A percentile compares a stretch with the other conserved stretches of the same genome.
Conservation (phyloP, 2,113 vertebrate species). For the Rhinoderma darwinii region DNA sequence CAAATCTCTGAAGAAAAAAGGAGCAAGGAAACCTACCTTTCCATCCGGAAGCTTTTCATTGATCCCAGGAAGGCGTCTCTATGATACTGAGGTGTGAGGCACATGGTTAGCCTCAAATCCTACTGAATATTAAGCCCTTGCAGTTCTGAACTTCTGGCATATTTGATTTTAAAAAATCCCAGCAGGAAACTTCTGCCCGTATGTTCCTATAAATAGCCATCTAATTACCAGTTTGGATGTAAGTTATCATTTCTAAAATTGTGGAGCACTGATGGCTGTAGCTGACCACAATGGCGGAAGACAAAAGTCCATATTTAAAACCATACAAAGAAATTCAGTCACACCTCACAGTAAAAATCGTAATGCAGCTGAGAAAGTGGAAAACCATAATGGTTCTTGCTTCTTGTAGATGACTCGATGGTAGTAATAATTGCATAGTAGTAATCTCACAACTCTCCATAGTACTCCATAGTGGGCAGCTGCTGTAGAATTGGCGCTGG, state of each 20-base stretch:
- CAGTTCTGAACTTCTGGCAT: background rate
- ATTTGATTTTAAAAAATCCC: background rate
- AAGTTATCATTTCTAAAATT: background rate
- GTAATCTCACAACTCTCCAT: background rate
- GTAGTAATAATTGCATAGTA: background rate
- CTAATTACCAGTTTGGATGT: background rate
- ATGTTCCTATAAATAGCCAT: background rate
- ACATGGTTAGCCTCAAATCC: background rate
- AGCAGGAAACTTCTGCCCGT: background rate
- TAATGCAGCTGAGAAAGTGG: background rate
- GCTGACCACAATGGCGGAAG: background rate
- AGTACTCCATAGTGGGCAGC: too few relatives aligned
- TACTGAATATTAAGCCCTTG: background rate
- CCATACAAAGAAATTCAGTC: background rate
- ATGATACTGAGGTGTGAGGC: background rate
- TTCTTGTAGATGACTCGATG: background rate
- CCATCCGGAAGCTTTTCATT: too few relatives aligned
- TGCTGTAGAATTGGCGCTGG: too few relatives aligned
- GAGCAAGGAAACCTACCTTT: too few relatives aligned
- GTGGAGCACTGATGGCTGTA: background rate
- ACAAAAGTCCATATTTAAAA: background rate
- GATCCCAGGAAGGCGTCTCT: background rate
- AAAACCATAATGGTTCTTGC: background rate
- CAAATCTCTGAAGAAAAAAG: too few relatives aligned
- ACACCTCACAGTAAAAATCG: background rate